Evolutionary conservation across 1,140 invertebrate species (phyloP).

Genomic region (Drosophila kanapiae): DNA sequence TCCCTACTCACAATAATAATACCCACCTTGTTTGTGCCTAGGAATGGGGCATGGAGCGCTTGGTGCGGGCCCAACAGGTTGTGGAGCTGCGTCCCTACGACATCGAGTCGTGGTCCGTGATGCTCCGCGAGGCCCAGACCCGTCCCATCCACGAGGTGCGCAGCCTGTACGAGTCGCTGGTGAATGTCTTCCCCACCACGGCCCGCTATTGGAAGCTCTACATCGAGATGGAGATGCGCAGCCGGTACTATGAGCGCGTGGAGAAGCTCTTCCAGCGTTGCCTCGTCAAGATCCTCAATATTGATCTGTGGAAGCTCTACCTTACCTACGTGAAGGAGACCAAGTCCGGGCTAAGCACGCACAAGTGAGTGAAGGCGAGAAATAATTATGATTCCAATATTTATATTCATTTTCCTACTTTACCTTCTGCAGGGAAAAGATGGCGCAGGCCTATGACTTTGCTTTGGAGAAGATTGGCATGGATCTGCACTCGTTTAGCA

Average conservation of each 20-base stretch:
- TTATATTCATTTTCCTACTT: neutral
- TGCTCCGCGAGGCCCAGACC: slow-evolving; percentile 96
- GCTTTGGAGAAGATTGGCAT: slow-evolving; percentile 99
- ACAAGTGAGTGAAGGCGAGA: slow-evolving; percentile 91
- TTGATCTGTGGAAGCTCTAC: slow-evolving; percentile 99
- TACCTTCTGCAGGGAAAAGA: slow-evolving; percentile 93
- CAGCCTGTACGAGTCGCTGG: slow-evolving; percentile 96
- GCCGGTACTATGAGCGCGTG: slow-evolving; percentile 97
- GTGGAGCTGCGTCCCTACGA: slow-evolving; percentile 95
- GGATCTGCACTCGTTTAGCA: slow-evolving; percentile 97
- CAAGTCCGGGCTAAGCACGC: slow-evolving; percentile 96
- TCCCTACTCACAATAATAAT: neutral
- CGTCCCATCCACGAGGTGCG: slow-evolving; percentile 96
- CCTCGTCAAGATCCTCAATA: slow-evolving; percentile 99
- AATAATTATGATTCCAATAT: neutral
- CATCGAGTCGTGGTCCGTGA: slow-evolving; percentile 98
- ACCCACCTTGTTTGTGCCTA: slow-evolving; percentile 62
- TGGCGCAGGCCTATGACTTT: slow-evolving; percentile 99
- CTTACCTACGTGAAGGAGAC: slow-evolving; percentile 99
- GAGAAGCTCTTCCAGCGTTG: slow-evolving; percentile 99
- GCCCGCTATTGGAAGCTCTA: slow-evolving; percentile 99
- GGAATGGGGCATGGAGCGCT: slow-evolving; percentile 95
- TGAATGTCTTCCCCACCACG: slow-evolving; percentile 97
- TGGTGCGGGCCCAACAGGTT: slow-evolving; percentile 92
- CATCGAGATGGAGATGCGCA: slow-evolving; percentile 99